phyloP scores from a whole-genome alignment of 2,797 vertebrate genomes.

The Eutrigla gurnardus region DNA sequence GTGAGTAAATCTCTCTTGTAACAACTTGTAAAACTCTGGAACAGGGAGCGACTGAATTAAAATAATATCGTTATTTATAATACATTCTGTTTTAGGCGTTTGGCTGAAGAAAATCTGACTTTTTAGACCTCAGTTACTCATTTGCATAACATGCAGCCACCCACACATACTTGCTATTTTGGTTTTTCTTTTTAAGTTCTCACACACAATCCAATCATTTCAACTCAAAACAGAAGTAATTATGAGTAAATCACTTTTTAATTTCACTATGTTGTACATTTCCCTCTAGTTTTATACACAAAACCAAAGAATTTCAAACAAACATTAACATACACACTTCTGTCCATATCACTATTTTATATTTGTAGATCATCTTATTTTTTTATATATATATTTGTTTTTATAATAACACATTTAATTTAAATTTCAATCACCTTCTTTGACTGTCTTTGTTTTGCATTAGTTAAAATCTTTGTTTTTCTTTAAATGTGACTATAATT shows the following conservation, averaged over 20 bases:
- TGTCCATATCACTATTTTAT: not conserved
- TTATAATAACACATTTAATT: not conserved
- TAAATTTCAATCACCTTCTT: no score
- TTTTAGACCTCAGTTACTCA: conserved; percentile 13
- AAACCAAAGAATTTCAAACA: not conserved
- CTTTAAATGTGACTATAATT: no score
- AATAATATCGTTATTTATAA: not conserved
- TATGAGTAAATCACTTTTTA: no score
- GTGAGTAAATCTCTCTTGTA: not conserved
- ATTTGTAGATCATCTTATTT: not conserved
- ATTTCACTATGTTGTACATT: not conserved
- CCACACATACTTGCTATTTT: conserved; percentile 28
- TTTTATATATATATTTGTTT: no score
- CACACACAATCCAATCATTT: no score
- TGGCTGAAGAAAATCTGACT: conserved; percentile 24
- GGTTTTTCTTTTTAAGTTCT: not conserved
- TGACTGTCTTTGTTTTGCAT: no score
- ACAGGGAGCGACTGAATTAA: not conserved
- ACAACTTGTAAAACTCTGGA: not conserved
- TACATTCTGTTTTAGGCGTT: not conserved
- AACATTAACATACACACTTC: not conserved
- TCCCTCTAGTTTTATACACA: not conserved
- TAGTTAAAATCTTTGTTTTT: no score
- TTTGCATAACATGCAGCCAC: conserved; percentile 45
- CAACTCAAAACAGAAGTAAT: not conserved